These are phyloP conservation scores for Dasypolia templi DNA, from an alignment of 2,888 invertebrate species.

Conservation along the genomic window DNA sequence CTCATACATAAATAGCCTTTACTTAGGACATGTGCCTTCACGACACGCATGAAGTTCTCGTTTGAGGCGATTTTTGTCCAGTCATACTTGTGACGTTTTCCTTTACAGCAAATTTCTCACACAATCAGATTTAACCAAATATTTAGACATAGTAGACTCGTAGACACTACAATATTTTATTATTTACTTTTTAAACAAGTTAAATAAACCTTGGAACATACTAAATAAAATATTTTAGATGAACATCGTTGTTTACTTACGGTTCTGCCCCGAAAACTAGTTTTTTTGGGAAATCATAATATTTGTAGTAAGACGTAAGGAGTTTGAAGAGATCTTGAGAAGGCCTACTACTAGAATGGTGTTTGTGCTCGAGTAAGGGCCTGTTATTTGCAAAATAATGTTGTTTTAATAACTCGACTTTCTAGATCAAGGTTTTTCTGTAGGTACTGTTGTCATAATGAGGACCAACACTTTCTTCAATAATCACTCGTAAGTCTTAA, in stretches of 20 bases:
- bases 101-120: constrained; percentile 18
- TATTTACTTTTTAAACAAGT: constrained; percentile 27
- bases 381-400: neutral
- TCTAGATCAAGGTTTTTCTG: neutral
- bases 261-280: constrained; percentile 46
- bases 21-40: neutral
- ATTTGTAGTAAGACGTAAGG: constrained; percentile 25
- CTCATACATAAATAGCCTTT: neutral
- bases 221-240: constrained; percentile 35
- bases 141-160: constrained; percentile 21
- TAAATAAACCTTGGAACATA: constrained; percentile 41
- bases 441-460: too few relatives aligned
- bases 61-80: neutral
- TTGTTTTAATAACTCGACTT: neutral
- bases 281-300: constrained; percentile 28
- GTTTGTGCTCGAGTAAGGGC: neutral
- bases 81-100: constrained; percentile 1
- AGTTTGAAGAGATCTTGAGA: constrained; percentile 29
- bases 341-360: neutral
- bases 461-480: neutral
- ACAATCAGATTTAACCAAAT: constrained; percentile 30
- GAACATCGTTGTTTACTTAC: constrained; percentile 13
- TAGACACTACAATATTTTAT: constrained; percentile 29
- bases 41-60: neutral
- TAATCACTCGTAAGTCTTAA: neutral